Evolutionary conservation across 2,113 vertebrate species (phyloP).

Genomic region (Malurus cyaneus): DNA sequence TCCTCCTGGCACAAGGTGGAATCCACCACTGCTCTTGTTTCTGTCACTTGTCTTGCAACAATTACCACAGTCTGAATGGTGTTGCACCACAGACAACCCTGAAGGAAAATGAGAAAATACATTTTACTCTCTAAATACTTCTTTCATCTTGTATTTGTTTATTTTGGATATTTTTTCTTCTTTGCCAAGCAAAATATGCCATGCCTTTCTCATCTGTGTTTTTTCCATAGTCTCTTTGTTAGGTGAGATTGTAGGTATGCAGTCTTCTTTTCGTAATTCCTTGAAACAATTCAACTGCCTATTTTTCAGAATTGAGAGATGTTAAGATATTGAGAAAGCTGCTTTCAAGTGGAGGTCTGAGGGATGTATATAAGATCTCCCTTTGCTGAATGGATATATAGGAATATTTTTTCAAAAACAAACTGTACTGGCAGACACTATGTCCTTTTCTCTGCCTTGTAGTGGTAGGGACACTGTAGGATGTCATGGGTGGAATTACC

Average conservation of each 20-base stretch:
- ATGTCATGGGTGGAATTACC: not conserved
- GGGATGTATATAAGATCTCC: not conserved
- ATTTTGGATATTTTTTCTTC: not conserved
- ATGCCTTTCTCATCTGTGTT: not conserved
- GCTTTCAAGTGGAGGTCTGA: not conserved
- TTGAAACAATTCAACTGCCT: rapidly evolving
- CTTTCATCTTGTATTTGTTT: not conserved
- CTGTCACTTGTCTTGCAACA: not conserved
- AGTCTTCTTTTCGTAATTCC: not conserved
- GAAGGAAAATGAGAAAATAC: not conserved
- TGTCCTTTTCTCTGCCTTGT: not conserved
- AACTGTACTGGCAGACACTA: not conserved
- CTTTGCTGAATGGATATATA: not conserved
- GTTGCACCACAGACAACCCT: not conserved
- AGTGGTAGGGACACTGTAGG: not conserved
- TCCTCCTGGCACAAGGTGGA: not conserved
- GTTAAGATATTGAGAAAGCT: not conserved
- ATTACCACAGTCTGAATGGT: not conserved
- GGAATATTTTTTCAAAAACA: not conserved
- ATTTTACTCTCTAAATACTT: not conserved
- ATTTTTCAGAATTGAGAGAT: not conserved
- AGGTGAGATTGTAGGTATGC: not conserved
- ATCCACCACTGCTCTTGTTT: not conserved
- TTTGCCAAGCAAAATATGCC: not conserved
- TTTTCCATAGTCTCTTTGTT: not conserved